Conservation (phyloP, 2,113 vertebrate species). For the Scomber japonicus region DNA sequence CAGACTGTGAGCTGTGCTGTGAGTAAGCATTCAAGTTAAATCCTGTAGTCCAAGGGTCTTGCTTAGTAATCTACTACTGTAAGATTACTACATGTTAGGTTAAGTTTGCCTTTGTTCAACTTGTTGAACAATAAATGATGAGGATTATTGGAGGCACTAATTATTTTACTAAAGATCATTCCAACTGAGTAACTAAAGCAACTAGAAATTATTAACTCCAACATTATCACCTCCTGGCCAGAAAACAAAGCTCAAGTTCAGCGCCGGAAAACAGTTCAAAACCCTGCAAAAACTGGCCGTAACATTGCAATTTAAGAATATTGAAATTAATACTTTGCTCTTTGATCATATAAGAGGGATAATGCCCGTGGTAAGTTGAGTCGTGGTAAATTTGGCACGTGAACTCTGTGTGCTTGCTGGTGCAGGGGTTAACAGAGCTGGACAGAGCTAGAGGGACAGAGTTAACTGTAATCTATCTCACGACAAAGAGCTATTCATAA, state of each 20-base stretch:
- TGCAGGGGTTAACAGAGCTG: constrained; percentile 64
- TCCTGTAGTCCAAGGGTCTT: background rate
- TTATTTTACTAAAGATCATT: background rate
- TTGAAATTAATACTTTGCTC: constrained; percentile 25
- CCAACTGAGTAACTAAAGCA: constrained; percentile 13
- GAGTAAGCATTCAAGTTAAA: constrained; percentile 4
- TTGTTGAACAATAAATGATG: too few species aligned
- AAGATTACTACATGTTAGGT: too few species aligned
- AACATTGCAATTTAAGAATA: constrained; percentile 13
- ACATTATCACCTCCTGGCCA: constrained; percentile 4
- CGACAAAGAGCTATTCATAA: constrained; percentile 89
- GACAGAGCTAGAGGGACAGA: constrained; percentile 76
- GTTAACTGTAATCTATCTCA: constrained; percentile 87
- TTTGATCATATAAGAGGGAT: constrained; percentile 6
- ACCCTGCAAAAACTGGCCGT: background rate
- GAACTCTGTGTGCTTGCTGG: constrained; percentile 53
- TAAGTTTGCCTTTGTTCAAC: too few species aligned
- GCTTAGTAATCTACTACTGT: too few species aligned
- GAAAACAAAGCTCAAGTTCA: constrained; percentile 15
- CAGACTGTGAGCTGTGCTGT: constrained; percentile 25
- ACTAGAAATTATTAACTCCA: constrained; percentile 28
- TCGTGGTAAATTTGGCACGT: constrained; percentile 51
- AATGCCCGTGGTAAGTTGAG: constrained; percentile 7
- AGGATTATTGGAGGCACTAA: too few species aligned
- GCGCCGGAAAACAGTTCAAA: constrained; percentile 23